Conservation (phyloP, 2,888 invertebrate species). For the Quadroppia sp. region DNA sequence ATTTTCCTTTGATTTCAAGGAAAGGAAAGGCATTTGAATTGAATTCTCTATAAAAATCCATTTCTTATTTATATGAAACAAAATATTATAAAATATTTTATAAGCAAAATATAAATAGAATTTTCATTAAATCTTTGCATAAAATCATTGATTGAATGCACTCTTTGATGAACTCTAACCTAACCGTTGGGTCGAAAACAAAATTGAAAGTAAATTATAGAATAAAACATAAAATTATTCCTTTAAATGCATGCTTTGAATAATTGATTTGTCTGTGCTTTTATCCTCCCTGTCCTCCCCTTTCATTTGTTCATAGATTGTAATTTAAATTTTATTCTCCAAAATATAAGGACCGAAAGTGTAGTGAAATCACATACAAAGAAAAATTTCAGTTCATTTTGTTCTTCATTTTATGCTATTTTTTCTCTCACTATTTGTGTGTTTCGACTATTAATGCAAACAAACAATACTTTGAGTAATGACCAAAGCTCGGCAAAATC, state of each 20-base stretch:
- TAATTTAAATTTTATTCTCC: background rate
- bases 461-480: constrained; percentile 6
- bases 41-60: too few species aligned
- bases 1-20: too few species aligned
- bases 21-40: too few species aligned
- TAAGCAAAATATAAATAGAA: too few species aligned
- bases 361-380: background rate
- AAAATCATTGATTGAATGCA: background rate
- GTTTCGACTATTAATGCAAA: constrained; percentile 8
- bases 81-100: too few species aligned
- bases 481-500: too few species aligned
- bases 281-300: background rate
- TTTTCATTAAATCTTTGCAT: too few species aligned
- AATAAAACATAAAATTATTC: background rate
- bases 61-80: too few species aligned
- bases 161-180: background rate
- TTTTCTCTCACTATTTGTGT: background rate
- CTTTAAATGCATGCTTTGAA: background rate
- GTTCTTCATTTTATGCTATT: background rate
- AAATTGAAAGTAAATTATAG: background rate
- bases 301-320: background rate
- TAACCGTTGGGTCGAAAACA: background rate
- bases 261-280: background rate
- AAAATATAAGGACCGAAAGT: background rate
- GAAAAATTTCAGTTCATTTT: background rate